Evolutionary conservation across 1,140 invertebrate species (phyloP).

Genomic region (Drosophila miranda): DNA sequence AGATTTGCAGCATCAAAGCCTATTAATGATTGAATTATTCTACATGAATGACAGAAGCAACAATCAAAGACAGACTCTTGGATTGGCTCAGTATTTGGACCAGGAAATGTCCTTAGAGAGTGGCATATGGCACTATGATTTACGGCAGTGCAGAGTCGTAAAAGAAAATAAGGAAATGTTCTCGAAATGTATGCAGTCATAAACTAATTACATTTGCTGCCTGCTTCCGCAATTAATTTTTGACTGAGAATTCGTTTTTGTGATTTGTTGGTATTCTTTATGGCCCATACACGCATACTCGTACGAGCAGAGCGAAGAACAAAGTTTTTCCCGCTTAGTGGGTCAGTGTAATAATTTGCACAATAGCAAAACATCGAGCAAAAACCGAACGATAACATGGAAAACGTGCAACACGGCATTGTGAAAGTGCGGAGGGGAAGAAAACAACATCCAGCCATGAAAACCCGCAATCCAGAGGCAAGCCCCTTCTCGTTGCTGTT

Average conservation of each 20-base stretch:
- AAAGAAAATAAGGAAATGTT: slow-evolving; percentile 22
- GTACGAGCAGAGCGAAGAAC: slow-evolving; percentile 1
- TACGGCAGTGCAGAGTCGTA: slow-evolving; percentile 27
- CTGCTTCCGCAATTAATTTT: slow-evolving; percentile 51
- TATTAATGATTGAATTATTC: too few relatives aligned
- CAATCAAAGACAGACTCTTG: too few relatives aligned
- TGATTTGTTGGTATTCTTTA: slow-evolving; percentile 29
- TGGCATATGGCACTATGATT: slow-evolving; percentile 27
- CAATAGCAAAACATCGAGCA: slow-evolving; percentile 35
- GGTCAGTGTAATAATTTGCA: slow-evolving; percentile 78
- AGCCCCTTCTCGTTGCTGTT: slow-evolving; percentile 1
- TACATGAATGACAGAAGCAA: too few relatives aligned
- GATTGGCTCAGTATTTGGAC: too few relatives aligned
- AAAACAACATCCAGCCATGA: slow-evolving; percentile 31
- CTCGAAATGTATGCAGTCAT: slow-evolving; percentile 34
- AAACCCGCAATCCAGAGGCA: slow-evolving; percentile 44
- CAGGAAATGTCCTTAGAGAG: not conserved
- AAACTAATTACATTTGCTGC: slow-evolving; percentile 63
- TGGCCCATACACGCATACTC: not conserved
- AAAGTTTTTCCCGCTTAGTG: slow-evolving; percentile 55
- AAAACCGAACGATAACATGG: slow-evolving; percentile 57
- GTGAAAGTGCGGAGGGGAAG: slow-evolving; percentile 56
- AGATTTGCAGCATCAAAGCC: too few relatives aligned
- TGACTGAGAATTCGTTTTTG: slow-evolving; percentile 20
- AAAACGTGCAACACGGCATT: slow-evolving; percentile 57